Conservation (phyloP, 1,140 invertebrate species). For the Linepithema humile region DNA sequence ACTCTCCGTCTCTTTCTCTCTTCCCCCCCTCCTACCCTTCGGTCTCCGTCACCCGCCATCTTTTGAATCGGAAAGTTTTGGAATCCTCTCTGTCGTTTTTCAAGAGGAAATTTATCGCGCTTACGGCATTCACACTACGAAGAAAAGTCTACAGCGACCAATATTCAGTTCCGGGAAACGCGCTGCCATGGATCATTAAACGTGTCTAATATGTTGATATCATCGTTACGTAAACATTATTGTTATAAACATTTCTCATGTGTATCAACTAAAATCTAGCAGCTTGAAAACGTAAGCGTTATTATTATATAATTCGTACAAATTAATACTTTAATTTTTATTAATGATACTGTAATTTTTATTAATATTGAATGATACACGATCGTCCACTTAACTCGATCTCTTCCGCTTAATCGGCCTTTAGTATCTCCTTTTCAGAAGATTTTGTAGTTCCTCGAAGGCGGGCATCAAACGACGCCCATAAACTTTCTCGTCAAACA, state of each 20-base stretch:
- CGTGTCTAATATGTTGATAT: not conserved
- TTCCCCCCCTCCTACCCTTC: not conserved
- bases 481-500: slow-evolving; percentile 55
- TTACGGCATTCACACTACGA: slow-evolving; percentile 76
- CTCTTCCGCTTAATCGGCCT: slow-evolving; percentile 54
- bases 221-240: not conserved
- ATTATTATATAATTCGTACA: too few relatives aligned
- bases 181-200: not conserved
- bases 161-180: slow-evolving; percentile 36
- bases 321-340: too few relatives aligned
- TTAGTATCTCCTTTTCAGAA: slow-evolving; percentile 54
- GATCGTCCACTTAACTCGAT: not conserved
- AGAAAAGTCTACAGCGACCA: slow-evolving; percentile 61
- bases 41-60: slow-evolving; percentile 45
- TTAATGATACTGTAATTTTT: not conserved
- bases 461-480: slow-evolving; percentile 37
- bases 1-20: slow-evolving; percentile 48
- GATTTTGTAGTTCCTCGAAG: slow-evolving; percentile 62
- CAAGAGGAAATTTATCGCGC: slow-evolving; percentile 81
- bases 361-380: not conserved
- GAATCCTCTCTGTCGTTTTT: slow-evolving; percentile 73
- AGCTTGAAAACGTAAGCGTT: too few relatives aligned
- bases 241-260: too few relatives aligned
- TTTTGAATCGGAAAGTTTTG: slow-evolving; percentile 82
- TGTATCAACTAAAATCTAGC: too few relatives aligned